These are phyloP conservation scores for Antigone vipio DNA, from an alignment of 2,113 vertebrate genomes.

Conservation along the genomic window DNA sequence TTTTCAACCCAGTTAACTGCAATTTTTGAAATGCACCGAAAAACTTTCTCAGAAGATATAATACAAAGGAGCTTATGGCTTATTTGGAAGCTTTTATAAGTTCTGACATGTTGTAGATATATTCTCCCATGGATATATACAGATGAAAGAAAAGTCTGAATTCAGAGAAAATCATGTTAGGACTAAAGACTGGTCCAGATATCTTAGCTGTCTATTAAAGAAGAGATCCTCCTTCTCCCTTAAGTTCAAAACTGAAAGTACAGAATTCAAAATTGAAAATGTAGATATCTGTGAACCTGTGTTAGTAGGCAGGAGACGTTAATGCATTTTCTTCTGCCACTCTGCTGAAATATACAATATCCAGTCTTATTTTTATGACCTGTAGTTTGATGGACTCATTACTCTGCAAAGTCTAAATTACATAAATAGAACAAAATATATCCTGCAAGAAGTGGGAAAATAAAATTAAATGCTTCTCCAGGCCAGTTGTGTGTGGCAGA, in stretches of 20 bases:
- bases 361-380: background rate
- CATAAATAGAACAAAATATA: slow-evolving; percentile 2
- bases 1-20: background rate
- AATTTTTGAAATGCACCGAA: background rate
- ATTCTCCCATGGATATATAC: background rate
- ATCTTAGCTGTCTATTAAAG: background rate
- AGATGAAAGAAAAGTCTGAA: background rate
- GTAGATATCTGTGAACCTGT: background rate
- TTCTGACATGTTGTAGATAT: background rate
- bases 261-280: background rate
- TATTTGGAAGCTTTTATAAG: background rate
- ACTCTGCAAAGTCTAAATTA: slow-evolving; percentile 9
- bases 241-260: background rate
- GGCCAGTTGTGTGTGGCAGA: background rate
- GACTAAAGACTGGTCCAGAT: background rate
- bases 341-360: background rate
- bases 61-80: background rate
- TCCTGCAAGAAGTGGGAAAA: slow-evolving; percentile 27
- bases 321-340: background rate
- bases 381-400: slow-evolving; percentile 1
- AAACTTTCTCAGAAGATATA: background rate
- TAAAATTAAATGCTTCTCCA: slow-evolving; percentile 27
- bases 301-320: background rate
- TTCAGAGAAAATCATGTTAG: background rate
- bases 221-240: background rate